Evolutionary conservation across 2,113 vertebrate genomes (phyloP), one percentile per base, ranked within the genome.

Genomic region (Sinocyclocheilus grahami): DNA sequence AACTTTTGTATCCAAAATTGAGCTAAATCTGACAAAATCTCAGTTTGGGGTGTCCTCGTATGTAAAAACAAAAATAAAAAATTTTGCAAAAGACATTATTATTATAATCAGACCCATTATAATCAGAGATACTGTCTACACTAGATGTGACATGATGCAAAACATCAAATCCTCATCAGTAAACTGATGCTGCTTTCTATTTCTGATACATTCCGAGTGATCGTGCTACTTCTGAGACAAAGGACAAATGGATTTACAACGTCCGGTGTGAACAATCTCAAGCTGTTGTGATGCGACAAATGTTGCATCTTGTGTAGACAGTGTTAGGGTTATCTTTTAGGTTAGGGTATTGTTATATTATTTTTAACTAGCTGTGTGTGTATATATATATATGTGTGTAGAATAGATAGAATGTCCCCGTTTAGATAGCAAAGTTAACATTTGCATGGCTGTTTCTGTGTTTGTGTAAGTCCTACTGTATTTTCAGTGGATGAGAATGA

Each of bases 1-100:
- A 55, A 55, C 16, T 22, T 20, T 58, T 58, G 6, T 65, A 86
- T 13, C 69, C 67, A 86, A 79, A 89, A 72, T n/a, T 4, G 9
- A 24, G 9, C 22, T 63, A 63, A 63, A 63, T 63, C 60, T 24
- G 60, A 62, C 9, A 63, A 4, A 63, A 24, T 63, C n/a, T 63
- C 60, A 12, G 9, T 63, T 63, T 63, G 3, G n/a, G 1, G 10
- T 63, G n/a, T 63, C 60, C 10, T 63, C 3, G 11, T 24, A 24
- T 63, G n/a, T 63, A 63, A 24, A 63, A 60, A 22, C 22, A 60
- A 10, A 63, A 60, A 22, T 27, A 27, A n/a, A n/a, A n/a, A n/a
- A n/a, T n/a, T n/a, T n/a, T 20, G 20, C 20, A n/a, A 60, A 60
- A 22, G 2, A 60, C 7, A 60, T 0, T n/a, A 22, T 42, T 42